phyloP scores from a whole-genome alignment of 2,888 invertebrate species.

The Neuroscelio doddi region DNA sequence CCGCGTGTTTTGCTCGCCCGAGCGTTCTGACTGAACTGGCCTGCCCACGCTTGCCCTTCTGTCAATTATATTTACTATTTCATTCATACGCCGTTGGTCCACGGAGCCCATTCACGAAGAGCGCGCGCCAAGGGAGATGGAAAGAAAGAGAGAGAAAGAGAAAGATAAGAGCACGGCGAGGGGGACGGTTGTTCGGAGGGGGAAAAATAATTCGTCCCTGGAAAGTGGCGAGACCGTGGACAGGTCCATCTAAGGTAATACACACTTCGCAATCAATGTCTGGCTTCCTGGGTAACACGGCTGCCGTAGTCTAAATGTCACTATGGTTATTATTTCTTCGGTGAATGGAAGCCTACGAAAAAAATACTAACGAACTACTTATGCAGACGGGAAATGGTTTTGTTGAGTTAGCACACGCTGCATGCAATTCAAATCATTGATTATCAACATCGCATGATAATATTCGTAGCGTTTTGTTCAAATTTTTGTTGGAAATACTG shows the following conservation, averaged over 20 bases:
- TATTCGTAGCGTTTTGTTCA: too few relatives aligned
- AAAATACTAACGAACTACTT: conserved; percentile 27
- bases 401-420: not conserved
- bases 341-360: conserved; percentile 29
- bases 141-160: conserved; percentile 12
- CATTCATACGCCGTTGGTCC: conserved; percentile 65
- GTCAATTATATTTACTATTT: conserved; percentile 69
- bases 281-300: conserved; percentile 48
- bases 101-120: conserved; percentile 63
- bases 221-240: conserved; percentile 43
- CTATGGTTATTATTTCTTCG: conserved; percentile 32
- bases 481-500: too few relatives aligned
- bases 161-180: conserved; percentile 28
- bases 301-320: conserved; percentile 40
- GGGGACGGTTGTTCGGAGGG: conserved; percentile 10
- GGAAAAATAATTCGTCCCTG: conserved; percentile 45
- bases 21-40: conserved; percentile 60
- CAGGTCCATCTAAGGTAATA: conserved; percentile 46
- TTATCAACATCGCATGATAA: not conserved
- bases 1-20: conserved; percentile 50
- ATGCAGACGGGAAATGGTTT: conserved; percentile 22
- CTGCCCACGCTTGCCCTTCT: conserved; percentile 68
- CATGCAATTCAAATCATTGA: not conserved
- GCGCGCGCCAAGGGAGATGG: conserved; percentile 49
- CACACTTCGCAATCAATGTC: conserved; percentile 46